These are phyloP conservation scores for Holothuria leucospilota DNA, from an alignment of 53 echinoderm and acorn worm genomes.

Conservation along the genomic window DNA sequence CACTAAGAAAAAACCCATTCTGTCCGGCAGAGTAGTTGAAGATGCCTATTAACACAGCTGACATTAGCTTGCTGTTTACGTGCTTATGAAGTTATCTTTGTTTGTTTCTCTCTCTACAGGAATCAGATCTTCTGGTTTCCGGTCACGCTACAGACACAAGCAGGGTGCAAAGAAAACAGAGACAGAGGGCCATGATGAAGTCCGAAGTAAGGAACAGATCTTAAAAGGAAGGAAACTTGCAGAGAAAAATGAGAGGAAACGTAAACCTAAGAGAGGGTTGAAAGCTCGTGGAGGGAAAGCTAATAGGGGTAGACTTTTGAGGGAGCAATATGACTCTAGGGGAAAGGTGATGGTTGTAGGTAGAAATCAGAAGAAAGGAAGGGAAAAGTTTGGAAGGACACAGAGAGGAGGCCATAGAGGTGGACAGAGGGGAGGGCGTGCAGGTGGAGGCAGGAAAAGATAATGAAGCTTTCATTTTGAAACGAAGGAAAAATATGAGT, in stretches of 20 bases:
- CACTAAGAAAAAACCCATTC: no score
- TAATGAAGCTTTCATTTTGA: background rate
- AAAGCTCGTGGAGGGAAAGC: background rate
- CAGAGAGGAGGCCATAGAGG: conserved; percentile 45
- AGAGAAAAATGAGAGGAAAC: conserved; percentile 57
- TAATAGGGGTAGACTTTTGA: no score
- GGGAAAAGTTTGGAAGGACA: background rate
- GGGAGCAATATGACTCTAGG: no score
- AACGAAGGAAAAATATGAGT: no score
- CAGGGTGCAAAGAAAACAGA: conserved; percentile 46
- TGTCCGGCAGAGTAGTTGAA: no score
- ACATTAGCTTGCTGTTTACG: no score
- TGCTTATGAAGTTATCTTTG: no score
- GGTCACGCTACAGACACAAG: conserved; percentile 31
- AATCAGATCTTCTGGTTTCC: conserved; percentile 38
- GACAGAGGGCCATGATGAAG: conserved; percentile 40
- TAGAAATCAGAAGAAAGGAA: no score
- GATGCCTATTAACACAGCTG: no score
- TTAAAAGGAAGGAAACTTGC: conserved; percentile 78
- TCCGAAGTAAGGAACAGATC: conserved; percentile 73
- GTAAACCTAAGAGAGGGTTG: conserved; percentile 30
- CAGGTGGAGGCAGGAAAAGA: background rate
- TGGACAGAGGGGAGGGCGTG: conserved; percentile 1
- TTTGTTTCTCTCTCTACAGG: conserved; percentile 5
- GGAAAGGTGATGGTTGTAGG: no score